These are phyloP conservation scores for Coregonus clupeaformis DNA, from an alignment of 2,113 vertebrate species.

Conservation along the genomic window DNA sequence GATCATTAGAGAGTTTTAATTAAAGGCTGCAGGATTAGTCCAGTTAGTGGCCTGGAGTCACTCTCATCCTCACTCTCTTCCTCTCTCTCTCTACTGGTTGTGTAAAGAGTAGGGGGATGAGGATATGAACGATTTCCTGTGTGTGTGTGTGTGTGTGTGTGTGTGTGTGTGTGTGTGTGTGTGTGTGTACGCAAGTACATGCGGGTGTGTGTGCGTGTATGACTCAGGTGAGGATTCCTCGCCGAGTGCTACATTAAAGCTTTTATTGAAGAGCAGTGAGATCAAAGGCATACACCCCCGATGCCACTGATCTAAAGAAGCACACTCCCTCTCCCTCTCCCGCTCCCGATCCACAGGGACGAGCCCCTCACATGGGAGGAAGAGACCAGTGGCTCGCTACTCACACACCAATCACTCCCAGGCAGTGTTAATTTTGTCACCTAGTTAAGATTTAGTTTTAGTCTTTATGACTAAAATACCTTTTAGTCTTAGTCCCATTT, in stretches of 20 bases:
- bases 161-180: constrained; percentile 3
- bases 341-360: constrained; percentile 40
- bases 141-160: constrained; percentile 31
- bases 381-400: constrained; percentile 29
- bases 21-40: constrained; percentile 66
- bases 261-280: constrained; percentile 38
- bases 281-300: constrained; percentile 68
- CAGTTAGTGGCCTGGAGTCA: constrained; percentile 47
- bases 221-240: constrained; percentile 42
- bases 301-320: constrained; percentile 55
- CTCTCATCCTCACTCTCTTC: constrained; percentile 43
- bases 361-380: constrained; percentile 28
- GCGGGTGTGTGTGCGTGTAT: constrained; percentile 22
- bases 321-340: constrained; percentile 22
- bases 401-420: not conserved
- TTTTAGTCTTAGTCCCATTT: too few relatives aligned
- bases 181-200: constrained; percentile 25
- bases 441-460: too few relatives aligned
- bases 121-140: constrained; percentile 29
- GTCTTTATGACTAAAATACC: too few relatives aligned
- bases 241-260: constrained; percentile 35
- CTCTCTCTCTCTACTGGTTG: constrained; percentile 24
- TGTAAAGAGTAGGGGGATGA: constrained; percentile 22
- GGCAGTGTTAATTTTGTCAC: too few relatives aligned
- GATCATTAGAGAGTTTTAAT: constrained; percentile 73